Base-by-base conservation (phyloP, 2,888 invertebrate genomes). In the Drosophila sordidula region DNA sequence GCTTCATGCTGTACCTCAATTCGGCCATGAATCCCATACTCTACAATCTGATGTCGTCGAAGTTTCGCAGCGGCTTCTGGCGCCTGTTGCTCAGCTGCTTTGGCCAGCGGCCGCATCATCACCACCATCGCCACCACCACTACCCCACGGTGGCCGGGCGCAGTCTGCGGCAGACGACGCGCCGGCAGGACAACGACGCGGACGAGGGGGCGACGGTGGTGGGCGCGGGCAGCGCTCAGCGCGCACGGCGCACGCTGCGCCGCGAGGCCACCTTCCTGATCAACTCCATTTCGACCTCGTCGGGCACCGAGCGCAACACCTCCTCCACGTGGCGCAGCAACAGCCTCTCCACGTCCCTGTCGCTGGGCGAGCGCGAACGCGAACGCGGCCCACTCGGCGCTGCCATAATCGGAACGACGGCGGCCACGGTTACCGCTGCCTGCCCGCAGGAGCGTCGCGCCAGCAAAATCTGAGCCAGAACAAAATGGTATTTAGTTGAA, bases 21-120 rank as follows among this genome's bases (percentile, higher is more conserved):
- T 97, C 97, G 49, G 97, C 97, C 11, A 95, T 97, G 58, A 98
- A 98, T 93, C 98, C 98, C 11, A 96, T 98, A 86, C 93, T 98
- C 54, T 98, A 98, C 92, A 98, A 97, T 91, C 94, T 98, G 58
- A 97, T 98, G 95, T 97, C 97, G 64, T 96, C 97, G 1, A 98
- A 97, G 91, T 98, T 98, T 93, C 94, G 98, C 8, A 95, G 95
- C 52, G 97, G 96, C 4, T 97, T 97, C 81, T 93, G 95, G 56
- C 95, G 94, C 84, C 92, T 96, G 50, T 94, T 96, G 71, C 93
- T 94, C 4, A 89, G 88, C 16, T 90, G 90, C 29, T 70, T 79
- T 12, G 88, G 86, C 1, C 76, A 63, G 52, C 64, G 78, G 11
- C 36, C 70, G 1, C 75, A 75, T 49, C 89, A 80, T 51, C 81